Evolutionary conservation across 2,888 invertebrate genomes (phyloP).

Genomic region (Coremacera marginata): DNA sequence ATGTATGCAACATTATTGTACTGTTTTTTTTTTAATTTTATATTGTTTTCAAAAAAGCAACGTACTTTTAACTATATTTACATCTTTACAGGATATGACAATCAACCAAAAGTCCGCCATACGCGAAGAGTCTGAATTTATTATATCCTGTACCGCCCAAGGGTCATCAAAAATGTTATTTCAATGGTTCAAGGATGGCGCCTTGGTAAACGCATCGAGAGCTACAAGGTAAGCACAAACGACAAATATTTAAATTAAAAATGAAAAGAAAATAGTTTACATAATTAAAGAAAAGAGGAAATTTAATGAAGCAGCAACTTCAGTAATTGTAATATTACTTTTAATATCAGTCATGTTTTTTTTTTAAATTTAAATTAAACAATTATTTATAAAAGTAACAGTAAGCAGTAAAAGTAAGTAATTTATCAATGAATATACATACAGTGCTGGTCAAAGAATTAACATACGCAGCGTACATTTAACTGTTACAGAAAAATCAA

Average conservation of each 20-base stretch:
- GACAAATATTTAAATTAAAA: neutral
- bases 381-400: too few relatives aligned
- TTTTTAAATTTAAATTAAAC: too few relatives aligned
- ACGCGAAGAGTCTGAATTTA: constrained; percentile 82
- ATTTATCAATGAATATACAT: too few relatives aligned
- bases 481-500: too few relatives aligned
- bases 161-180: constrained; percentile 82
- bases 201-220: constrained; percentile 80
- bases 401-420: too few relatives aligned
- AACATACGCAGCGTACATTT: too few relatives aligned
- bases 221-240: constrained; percentile 75
- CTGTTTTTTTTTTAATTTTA: neutral
- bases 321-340: too few relatives aligned
- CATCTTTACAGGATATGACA: constrained; percentile 69
- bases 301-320: too few relatives aligned
- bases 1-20: neutral
- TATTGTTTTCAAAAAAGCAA: neutral
- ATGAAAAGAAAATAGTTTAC: neutral
- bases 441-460: too few relatives aligned
- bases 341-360: too few relatives aligned
- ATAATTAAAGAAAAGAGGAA: neutral
- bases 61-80: neutral
- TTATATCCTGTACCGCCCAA: constrained; percentile 82
- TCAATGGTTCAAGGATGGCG: constrained; percentile 86
- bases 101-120: constrained; percentile 71